Conservation (phyloP, 2,888 invertebrate genomes). For the Hipparchia sbordonii region DNA sequence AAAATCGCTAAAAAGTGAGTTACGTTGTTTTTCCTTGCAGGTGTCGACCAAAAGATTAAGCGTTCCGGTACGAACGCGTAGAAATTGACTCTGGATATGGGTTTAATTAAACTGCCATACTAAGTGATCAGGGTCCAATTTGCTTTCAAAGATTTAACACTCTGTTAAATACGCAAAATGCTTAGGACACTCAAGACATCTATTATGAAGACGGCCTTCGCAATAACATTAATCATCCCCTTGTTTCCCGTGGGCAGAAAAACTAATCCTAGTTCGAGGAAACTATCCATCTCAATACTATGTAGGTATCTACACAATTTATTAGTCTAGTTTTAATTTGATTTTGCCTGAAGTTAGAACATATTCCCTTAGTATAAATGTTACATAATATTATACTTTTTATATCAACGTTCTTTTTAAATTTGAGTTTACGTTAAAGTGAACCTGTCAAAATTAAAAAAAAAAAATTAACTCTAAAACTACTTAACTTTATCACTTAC, state of each 20-base stretch:
- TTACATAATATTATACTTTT: neutral
- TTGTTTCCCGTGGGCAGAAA: conserved; percentile 8
- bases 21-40: too few relatives aligned
- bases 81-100: neutral
- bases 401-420: too few relatives aligned
- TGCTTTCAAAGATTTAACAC: too few relatives aligned
- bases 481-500: too few relatives aligned
- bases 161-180: neutral
- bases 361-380: neutral
- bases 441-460: too few relatives aligned
- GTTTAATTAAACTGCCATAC: too few relatives aligned
- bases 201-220: conserved; percentile 1
- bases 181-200: neutral
- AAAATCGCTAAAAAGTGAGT: too few relatives aligned
- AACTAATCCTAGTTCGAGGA: conserved; percentile 4
- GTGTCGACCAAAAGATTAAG: neutral
- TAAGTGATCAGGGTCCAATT: too few relatives aligned
- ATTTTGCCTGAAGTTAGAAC: neutral
- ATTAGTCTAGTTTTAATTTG: neutral
- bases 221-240: conserved; percentile 12
- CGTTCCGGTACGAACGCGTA: neutral
- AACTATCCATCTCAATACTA: neutral
- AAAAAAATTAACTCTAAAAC: too few relatives aligned
- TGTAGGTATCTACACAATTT: too few relatives aligned
- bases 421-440: too few relatives aligned